These are phyloP conservation scores for Lepilemur ruficaudatus DNA, from an alignment of 2,797 vertebrate genomes.

Conservation along the genomic window DNA sequence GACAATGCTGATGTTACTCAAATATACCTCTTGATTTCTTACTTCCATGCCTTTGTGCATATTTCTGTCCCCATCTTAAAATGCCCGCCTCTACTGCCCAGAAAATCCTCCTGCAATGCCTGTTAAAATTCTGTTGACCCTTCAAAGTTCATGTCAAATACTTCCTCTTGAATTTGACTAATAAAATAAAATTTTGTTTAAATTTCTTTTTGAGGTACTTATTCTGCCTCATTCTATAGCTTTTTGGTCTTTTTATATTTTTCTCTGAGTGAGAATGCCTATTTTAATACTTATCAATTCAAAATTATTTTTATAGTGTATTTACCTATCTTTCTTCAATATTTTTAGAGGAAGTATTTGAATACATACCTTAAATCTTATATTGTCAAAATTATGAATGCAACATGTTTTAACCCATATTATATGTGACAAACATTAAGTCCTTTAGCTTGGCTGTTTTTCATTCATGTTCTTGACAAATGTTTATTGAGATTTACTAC, in stretches of 20 bases:
- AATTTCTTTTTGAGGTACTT: not conserved
- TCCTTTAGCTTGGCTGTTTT: not conserved
- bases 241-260: not conserved
- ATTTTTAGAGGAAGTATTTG: not conserved
- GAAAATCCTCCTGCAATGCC: not conserved
- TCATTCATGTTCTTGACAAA: not conserved
- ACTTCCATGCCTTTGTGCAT: not conserved
- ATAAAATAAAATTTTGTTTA: constrained; percentile 8
- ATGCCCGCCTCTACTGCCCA: not conserved
- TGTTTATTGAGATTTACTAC: constrained; percentile 1
- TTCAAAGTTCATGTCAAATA: not conserved
- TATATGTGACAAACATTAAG: not conserved
- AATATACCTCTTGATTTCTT: not conserved
- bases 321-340: not conserved
- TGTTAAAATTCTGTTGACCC: not conserved
- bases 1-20: not conserved
- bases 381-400: constrained; percentile 41
- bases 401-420: not conserved
- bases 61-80: not conserved
- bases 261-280: not conserved
- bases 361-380: not conserved
- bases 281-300: constrained; percentile 22
- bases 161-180: constrained; percentile 7
- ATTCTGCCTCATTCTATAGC: not conserved
- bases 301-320: constrained; percentile 32